Conservation (phyloP, 2,113 vertebrate genomes). For the Bubalus kerabau region DNA sequence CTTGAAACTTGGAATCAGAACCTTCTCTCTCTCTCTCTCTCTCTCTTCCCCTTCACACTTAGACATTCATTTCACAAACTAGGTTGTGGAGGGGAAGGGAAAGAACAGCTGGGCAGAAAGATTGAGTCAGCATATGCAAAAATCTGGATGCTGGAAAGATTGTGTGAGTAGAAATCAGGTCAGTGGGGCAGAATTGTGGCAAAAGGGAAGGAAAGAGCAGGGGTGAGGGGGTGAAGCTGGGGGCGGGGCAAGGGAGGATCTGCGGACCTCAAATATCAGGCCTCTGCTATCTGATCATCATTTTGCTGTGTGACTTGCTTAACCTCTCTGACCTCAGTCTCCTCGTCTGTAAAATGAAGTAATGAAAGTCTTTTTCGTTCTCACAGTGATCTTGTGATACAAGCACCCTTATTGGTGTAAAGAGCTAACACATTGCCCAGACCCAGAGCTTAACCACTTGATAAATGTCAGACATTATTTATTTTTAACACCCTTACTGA, state of each 20-base stretch:
- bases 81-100: background rate
- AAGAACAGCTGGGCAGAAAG: background rate
- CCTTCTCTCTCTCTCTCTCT: background rate
- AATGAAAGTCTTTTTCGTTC: background rate
- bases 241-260: background rate
- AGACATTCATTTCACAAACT: background rate
- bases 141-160: background rate
- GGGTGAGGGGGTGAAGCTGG: background rate
- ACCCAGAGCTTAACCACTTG: background rate
- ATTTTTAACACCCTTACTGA: background rate
- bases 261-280: background rate
- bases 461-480: background rate
- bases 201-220: background rate
- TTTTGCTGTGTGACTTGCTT: background rate
- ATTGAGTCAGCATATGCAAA: background rate
- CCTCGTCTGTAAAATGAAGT: background rate
- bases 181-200: background rate
- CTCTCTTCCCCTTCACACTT: background rate
- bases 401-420: background rate
- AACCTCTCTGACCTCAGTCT: background rate
- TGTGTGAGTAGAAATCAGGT: background rate
- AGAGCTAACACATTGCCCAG: background rate
- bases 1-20: background rate
- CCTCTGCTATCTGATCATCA: background rate
- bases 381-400: background rate